phyloP scores from a whole-genome alignment of 1,140 invertebrate genomes.

The Probaryconus sp. region DNA sequence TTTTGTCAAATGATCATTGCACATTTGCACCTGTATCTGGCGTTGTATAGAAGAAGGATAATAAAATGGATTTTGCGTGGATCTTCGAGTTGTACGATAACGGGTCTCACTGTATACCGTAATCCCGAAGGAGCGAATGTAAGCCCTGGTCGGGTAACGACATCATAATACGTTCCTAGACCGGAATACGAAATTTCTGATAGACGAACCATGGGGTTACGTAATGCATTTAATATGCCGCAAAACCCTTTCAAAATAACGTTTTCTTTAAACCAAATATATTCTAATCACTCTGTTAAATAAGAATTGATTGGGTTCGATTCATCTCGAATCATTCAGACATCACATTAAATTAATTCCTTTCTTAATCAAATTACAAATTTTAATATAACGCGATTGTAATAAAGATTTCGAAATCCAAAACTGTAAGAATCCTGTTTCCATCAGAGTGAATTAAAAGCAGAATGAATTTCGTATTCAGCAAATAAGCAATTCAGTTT shows the following conservation, averaged over 20 bases:
- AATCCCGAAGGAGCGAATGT: constrained; percentile 21
- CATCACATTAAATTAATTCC: too few species aligned
- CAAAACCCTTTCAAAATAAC: not conserved
- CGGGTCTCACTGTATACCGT: constrained; percentile 5
- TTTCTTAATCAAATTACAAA: too few species aligned
- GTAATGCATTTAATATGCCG: constrained; percentile 32
- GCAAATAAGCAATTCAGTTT: not conserved
- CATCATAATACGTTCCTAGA: constrained; percentile 18
- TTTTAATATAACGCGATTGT: too few species aligned
- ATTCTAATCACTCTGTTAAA: too few species aligned
- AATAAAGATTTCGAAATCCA: too few species aligned
- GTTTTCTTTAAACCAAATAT: not conserved
- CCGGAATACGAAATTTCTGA: constrained; percentile 23
- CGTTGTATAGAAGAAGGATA: constrained; percentile 2
- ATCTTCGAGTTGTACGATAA: constrained; percentile 13
- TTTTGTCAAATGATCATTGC: not conserved
- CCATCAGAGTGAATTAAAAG: too few species aligned
- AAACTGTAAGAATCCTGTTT: too few species aligned
- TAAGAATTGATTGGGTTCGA: not conserved
- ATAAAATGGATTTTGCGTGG: constrained; percentile 3
- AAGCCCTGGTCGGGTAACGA: constrained; percentile 20
- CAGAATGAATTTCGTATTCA: too few species aligned
- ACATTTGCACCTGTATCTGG: not conserved
- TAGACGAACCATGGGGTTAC: constrained; percentile 8
- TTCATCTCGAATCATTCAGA: not conserved